A percentile compares a stretch with the other conserved stretches of the same genome.
Evolutionary conservation across 2,113 vertebrate species (phyloP).

Genomic region (Drymodes brunneopygia): DNA sequence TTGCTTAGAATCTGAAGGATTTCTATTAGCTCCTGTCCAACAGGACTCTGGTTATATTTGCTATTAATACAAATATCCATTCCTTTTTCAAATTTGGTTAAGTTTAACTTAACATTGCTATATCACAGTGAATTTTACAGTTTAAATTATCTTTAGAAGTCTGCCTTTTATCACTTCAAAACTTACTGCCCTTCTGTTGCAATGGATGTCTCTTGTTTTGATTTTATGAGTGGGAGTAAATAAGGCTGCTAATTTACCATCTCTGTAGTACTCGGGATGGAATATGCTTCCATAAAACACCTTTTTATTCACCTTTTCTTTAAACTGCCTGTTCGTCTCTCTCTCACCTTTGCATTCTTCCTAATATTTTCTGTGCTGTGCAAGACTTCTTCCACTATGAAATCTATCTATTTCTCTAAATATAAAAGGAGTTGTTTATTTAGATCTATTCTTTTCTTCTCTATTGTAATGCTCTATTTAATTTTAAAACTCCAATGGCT

Average conservation of each 20-base stretch:
- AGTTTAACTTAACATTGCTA: neutral
- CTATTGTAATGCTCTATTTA: neutral
- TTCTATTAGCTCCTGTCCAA: neutral
- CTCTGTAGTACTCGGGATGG: neutral
- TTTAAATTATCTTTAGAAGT: neutral
- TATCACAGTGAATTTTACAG: neutral
- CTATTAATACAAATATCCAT: neutral
- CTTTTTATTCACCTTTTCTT: neutral
- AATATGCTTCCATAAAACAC: neutral
- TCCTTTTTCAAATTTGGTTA: neutral
- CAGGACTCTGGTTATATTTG: neutral
- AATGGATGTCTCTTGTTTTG: constrained; percentile 7
- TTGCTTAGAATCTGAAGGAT: neutral
- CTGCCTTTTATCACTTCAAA: neutral
- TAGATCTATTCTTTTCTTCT: neutral
- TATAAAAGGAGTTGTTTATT: neutral
- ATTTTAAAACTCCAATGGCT: neutral
- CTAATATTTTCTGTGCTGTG: neutral
- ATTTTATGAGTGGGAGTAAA: constrained; percentile 53
- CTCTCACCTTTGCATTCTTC: neutral
- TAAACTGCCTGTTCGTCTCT: neutral
- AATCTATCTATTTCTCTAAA: neutral
- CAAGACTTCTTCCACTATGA: neutral
- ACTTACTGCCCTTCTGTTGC: neutral
- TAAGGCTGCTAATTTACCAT: constrained; percentile 2